Conservation (phyloP, 2,113 vertebrate species). For the Lepus europaeus region DNA sequence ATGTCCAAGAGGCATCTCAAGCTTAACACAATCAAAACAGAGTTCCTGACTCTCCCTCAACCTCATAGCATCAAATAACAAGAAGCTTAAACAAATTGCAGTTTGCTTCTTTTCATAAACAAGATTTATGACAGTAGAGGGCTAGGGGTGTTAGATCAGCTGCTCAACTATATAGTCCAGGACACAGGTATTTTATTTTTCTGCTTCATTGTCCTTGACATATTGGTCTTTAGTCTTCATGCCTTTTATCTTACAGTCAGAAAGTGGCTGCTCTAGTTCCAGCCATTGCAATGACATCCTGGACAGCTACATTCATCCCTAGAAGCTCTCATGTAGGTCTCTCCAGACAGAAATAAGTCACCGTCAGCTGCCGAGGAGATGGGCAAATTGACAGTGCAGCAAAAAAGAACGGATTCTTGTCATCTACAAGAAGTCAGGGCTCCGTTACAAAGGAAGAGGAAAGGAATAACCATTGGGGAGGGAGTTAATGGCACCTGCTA, state of each 20-base stretch:
- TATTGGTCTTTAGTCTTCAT: background rate
- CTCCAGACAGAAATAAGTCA: slow-evolving; percentile 54
- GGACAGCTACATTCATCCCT: background rate
- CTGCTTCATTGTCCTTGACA: background rate
- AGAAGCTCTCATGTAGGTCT: slow-evolving; percentile 40
- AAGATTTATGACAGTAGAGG: background rate
- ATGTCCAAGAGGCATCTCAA: slow-evolving; percentile 6
- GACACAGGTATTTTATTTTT: background rate
- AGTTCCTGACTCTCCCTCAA: slow-evolving; percentile 2
- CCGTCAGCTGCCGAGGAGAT: slow-evolving; percentile 39
- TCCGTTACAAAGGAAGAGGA: slow-evolving; percentile 46
- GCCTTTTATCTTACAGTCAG: background rate
- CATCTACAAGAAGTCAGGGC: slow-evolving; percentile 33
- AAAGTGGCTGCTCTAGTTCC: slow-evolving; percentile 1
- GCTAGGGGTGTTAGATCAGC: background rate
- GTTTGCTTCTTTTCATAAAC: slow-evolving; percentile 37
- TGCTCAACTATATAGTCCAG: background rate
- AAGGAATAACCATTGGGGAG: background rate
- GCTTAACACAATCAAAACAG: background rate
- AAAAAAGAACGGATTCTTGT: slow-evolving; percentile 61
- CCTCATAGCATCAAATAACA: background rate
- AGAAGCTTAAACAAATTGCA: background rate
- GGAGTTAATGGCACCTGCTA: background rate
- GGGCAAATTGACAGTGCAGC: slow-evolving; percentile 52
- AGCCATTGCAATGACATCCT: background rate